Base-by-base conservation (phyloP, 2,888 invertebrate species). In the Catocala sponsa region DNA sequence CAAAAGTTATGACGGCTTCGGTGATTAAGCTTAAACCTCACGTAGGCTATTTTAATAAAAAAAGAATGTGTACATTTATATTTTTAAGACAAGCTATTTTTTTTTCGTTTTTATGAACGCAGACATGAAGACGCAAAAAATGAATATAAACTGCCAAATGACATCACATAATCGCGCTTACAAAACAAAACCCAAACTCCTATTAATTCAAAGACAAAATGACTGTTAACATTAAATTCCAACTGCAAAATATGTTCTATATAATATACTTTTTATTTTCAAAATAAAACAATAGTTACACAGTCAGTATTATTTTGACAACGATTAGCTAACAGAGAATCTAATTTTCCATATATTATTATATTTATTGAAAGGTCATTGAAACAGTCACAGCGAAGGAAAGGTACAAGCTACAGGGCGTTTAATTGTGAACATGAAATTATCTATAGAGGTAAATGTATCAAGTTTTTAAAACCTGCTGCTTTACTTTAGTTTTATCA, bases 251-350 rank as follows among this genome's bases (percentile, higher is more conserved):
- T 78, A 79, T 75, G 66, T 55, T 67, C 63, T 77, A 76, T 70
- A 79, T 52, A 69, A 76, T 77, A 81, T 80, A 79, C 65, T 81
- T 81, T 78, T 79, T 79, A 81, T 83, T 80, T 83, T 79, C 70
- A 72, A 78, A 83, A 82, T 76, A 83, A 89, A 90, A 87, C 86
- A 87, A 84, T 81, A 81, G 80, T 80, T 84, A 86, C 80, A 83
- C 80, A 80, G 81, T 84, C 72, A 82, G 76, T 80, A 84, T 79
- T 84, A 85, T 78, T 85, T 86, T 59, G 88, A 87, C 83, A 87
- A 88, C 84, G 85, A 86, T 84, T 74, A 85, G 82, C 85, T 88
- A 89, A 91, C 87, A 87, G 82, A 81, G 83, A 85, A 81, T 83
- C 84, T 85, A 85, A 82, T 78, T 84, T 82, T 83, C 78, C 71